These are phyloP conservation scores for Batillaria attramentaria DNA, from an alignment of 1,140 invertebrate genomes.

Conservation along the genomic window DNA sequence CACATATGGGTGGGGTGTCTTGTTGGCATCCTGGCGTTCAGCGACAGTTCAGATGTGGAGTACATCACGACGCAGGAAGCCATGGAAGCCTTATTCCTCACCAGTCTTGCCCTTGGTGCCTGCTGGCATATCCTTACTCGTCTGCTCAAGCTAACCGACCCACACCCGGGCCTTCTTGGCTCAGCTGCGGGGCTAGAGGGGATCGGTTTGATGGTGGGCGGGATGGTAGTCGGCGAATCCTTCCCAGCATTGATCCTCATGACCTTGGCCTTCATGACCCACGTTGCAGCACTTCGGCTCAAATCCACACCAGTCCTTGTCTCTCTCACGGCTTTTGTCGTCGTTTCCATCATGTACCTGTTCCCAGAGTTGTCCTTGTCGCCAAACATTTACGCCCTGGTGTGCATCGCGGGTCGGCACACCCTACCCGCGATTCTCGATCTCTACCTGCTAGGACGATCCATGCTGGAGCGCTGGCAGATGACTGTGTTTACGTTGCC, in stretches of 20 bases:
- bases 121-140: slow-evolving; percentile 61
- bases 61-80: slow-evolving; percentile 58
- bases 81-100: slow-evolving; percentile 63
- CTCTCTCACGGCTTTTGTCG: slow-evolving; percentile 52
- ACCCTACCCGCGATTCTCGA: slow-evolving; percentile 63
- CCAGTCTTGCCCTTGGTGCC: slow-evolving; percentile 55
- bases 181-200: slow-evolving; percentile 57
- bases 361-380: slow-evolving; percentile 49
- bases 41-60: slow-evolving; percentile 50
- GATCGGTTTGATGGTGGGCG: slow-evolving; percentile 62
- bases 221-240: slow-evolving; percentile 52
- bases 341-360: slow-evolving; percentile 50
- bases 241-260: slow-evolving; percentile 54
- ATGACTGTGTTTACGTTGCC: slow-evolving; percentile 56
- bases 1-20: slow-evolving; percentile 68
- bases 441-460: slow-evolving; percentile 60
- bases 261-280: slow-evolving; percentile 57
- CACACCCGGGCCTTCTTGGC: slow-evolving; percentile 48
- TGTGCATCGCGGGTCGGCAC: slow-evolving; percentile 64
- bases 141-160: slow-evolving; percentile 47
- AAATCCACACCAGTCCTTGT: slow-evolving; percentile 62
- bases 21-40: slow-evolving; percentile 65
- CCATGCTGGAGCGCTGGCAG: slow-evolving; percentile 67
- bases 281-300: slow-evolving; percentile 60
- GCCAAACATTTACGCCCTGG: slow-evolving; percentile 61